Base-by-base conservation (phyloP, 2,888 invertebrate species). In the Mythimna albipuncta region DNA sequence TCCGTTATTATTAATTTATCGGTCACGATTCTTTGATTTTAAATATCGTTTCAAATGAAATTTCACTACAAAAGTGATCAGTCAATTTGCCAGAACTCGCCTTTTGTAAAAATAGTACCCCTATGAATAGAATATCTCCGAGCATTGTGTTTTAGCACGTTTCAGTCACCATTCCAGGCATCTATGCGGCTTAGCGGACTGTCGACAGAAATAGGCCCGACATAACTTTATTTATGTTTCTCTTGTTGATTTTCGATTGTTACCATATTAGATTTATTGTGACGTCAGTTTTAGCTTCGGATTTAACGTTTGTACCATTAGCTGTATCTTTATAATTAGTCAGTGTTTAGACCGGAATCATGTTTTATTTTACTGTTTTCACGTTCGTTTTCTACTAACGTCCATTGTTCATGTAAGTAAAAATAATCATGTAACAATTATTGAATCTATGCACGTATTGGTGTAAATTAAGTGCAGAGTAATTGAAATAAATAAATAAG, bases 91-190 rank as follows among this genome's bases (percentile, higher is more conserved):
- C 52, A 32, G 52, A 69, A 67, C 52, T 55, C 66, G 58, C 54
- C 21, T 75, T 63, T 59, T 55, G 44, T 69, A 67, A 83, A 85
- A 76, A 81, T 81, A 81, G 57, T 64, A 52, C n/a, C 44, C 61
- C 80, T 81, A 68, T 64, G 58, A 85, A 84, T 86, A 84, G 82
- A 82, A 77, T 69, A 84, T 82, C 73, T 86, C 70, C 66, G 61
- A 75, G 81, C 79, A 82, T 87, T 84, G 75, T 85, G 80, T 85
- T 86, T 81, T 81, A 84, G 82, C 69, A 75, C 82, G 76, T 82
- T 83, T 81, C 75, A 73, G 85, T 68, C 63, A 62, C 65, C 64
- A 74, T 80, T 82, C 74, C 64, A 58, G 66, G 47, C 77, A 71
- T 78, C 50, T 75, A 55, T 67, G 69, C 50, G 59, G 68, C 75